Percentiles rank a stretch among this genome's conserved stretches.
These are phyloP conservation scores for Acanthurus leucopareius DNA, from an alignment of 2,797 vertebrate species.

Conservation along the genomic window DNA sequence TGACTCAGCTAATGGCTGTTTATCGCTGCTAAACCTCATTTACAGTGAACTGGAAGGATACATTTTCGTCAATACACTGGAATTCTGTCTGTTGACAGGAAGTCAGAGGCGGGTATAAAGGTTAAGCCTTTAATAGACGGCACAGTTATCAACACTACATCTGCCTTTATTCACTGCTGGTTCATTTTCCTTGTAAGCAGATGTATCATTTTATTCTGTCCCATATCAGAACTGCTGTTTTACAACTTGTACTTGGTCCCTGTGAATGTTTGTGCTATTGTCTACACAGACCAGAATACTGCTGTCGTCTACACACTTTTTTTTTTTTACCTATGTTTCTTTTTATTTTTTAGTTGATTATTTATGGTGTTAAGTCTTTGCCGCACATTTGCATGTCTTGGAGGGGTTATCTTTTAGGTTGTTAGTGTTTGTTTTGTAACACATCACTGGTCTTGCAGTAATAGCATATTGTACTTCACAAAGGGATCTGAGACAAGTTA, in stretches of 20 bases:
- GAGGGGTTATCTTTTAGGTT: conserved; percentile 31
- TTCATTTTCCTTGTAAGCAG: conserved; percentile 15
- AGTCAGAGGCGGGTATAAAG: conserved; percentile 7
- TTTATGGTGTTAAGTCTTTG: conserved; percentile 54
- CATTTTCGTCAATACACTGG: conserved; percentile 27
- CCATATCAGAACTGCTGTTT: conserved; percentile 43
- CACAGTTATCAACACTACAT: conserved; percentile 35
- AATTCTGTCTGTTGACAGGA: conserved; percentile 40
- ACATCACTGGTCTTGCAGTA: conserved; percentile 47
- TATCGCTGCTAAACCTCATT: conserved; percentile 37
- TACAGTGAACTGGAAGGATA: conserved; percentile 47
- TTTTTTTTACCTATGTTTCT: conserved; percentile 31
- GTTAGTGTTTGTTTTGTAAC: conserved; percentile 26
- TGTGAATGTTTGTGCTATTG: conserved; percentile 46
- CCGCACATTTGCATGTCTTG: conserved; percentile 61
- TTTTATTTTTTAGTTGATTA: conserved; percentile 38
- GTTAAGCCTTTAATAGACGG: background rate
- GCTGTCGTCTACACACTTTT: conserved; percentile 32
- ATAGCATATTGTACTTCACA: conserved; percentile 46
- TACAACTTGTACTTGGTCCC: conserved; percentile 36
- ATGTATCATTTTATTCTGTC: conserved; percentile 14
- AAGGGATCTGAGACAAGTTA: conserved; percentile 48
- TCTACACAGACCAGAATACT: conserved; percentile 53
- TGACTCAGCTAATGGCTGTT: conserved; percentile 27
- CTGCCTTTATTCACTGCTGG: conserved; percentile 21